Evolutionary conservation across 2,797 vertebrate genomes (phyloP).

Genomic region (Dendrocincla fuliginosa): DNA sequence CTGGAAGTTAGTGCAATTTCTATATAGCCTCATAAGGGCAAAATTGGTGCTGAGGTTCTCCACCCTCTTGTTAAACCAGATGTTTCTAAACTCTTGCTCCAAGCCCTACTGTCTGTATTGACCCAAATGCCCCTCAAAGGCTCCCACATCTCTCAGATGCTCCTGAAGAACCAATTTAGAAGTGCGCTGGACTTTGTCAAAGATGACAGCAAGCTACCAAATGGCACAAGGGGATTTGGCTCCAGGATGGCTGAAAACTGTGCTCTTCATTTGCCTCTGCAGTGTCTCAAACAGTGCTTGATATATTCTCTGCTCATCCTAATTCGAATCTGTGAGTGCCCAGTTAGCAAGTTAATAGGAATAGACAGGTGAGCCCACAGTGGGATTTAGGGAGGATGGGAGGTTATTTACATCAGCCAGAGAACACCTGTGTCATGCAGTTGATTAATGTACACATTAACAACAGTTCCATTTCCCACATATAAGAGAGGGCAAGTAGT

Average conservation of each 20-base stretch:
- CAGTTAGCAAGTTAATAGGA: background rate
- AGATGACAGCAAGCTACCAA: background rate
- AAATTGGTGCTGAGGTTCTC: background rate
- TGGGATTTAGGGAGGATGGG: rapidly evolving
- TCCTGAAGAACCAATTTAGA: background rate
- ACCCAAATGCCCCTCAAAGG: background rate
- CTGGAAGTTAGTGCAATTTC: background rate
- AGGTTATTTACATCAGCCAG: background rate
- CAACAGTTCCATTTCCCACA: background rate
- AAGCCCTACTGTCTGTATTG: background rate
- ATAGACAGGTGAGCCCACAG: background rate
- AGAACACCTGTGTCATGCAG: background rate
- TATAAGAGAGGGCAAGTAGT: background rate
- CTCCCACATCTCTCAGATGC: background rate
- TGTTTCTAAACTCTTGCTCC: background rate
- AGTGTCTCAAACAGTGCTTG: rapidly evolving
- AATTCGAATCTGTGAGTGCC: background rate
- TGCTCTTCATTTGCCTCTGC: background rate
- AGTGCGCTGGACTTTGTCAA: background rate
- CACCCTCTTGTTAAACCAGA: background rate
- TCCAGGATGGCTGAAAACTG: background rate
- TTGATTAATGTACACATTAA: background rate
- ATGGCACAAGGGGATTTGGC: background rate
- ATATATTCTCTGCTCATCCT: background rate
- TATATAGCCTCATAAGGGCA: background rate